These are phyloP conservation scores for Gnatocerus cornutus DNA, from an alignment of 2,888 invertebrate species.

Conservation along the genomic window DNA sequence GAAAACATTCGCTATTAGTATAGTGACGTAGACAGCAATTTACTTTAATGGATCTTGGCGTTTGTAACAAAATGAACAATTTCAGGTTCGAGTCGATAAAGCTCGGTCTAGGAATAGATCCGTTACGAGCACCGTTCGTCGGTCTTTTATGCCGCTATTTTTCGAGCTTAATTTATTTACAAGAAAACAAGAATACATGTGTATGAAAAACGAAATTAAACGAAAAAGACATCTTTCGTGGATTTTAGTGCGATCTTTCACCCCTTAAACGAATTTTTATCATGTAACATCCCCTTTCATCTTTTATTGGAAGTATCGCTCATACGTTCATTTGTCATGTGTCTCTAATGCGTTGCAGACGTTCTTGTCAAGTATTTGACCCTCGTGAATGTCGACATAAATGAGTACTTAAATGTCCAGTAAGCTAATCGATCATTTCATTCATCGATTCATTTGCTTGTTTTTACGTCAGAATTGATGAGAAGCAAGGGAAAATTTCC, in stretches of 20 bases:
- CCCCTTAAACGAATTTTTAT: too few species aligned
- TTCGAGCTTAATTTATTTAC: too few species aligned
- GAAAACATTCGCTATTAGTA: not conserved
- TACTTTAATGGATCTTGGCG: slow-evolving; percentile 1
- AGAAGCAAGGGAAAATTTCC: slow-evolving; percentile 25
- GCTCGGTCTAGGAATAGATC: not conserved
- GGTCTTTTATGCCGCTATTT: too few species aligned
- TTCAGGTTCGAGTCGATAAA: slow-evolving; percentile 2
- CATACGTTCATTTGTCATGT: slow-evolving; percentile 42
- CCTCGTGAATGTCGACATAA: slow-evolving; percentile 16
- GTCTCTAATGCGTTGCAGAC: slow-evolving; percentile 29
- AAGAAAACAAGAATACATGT: too few species aligned
- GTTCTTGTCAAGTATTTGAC: slow-evolving; percentile 22
- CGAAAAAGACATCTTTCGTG: too few species aligned
- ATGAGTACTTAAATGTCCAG: slow-evolving; percentile 25
- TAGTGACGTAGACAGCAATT: not conserved
- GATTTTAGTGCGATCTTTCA: too few species aligned
- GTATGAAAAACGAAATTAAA: too few species aligned
- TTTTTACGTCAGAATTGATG: slow-evolving; percentile 19
- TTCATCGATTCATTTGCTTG: slow-evolving; percentile 34
- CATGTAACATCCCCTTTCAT: too few species aligned
- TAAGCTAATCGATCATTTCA: slow-evolving; percentile 31
- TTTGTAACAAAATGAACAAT: slow-evolving; percentile 1
- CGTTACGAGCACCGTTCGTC: too few species aligned
- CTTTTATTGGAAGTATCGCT: slow-evolving; percentile 25